Conservation (phyloP, 2,888 invertebrate genomes). For the Leuctra nigra region DNA sequence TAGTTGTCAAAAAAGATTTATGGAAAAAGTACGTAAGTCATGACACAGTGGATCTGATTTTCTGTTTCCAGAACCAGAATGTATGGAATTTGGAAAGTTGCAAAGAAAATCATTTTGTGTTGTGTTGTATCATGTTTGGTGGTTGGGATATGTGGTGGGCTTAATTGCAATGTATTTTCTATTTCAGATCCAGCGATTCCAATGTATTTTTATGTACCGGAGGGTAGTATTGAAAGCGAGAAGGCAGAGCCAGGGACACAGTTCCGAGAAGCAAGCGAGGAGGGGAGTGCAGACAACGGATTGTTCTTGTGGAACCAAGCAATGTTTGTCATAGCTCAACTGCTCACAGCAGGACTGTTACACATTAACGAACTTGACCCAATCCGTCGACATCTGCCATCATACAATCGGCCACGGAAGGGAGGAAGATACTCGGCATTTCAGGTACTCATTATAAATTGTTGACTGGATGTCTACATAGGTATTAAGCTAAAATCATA, state of each 20-base stretch:
- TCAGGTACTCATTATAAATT: conserved; percentile 59
- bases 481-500: not conserved
- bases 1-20: too few relatives aligned
- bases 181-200: conserved; percentile 83
- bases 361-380: conserved; percentile 96
- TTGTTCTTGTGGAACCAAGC: conserved; percentile 94
- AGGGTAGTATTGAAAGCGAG: conserved; percentile 66
- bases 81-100: too few relatives aligned
- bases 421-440: conserved; percentile 95
- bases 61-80: too few relatives aligned
- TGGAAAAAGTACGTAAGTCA: too few relatives aligned
- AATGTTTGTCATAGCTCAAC: conserved; percentile 86
- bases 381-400: conserved; percentile 88
- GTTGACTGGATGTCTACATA: not conserved
- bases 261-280: conserved; percentile 54
- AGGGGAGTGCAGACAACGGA: conserved; percentile 50
- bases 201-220: conserved; percentile 84
- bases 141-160: too few relatives aligned
- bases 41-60: too few relatives aligned
- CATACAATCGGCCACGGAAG: conserved; percentile 87
- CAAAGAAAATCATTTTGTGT: too few relatives aligned
- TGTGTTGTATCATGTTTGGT: too few relatives aligned
- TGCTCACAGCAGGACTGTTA: conserved; percentile 80
- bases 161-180: too few relatives aligned
- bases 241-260: conserved; percentile 61